Evolutionary conservation across 2,113 vertebrate species (phyloP).

Genomic region (Panthera uncia): DNA sequence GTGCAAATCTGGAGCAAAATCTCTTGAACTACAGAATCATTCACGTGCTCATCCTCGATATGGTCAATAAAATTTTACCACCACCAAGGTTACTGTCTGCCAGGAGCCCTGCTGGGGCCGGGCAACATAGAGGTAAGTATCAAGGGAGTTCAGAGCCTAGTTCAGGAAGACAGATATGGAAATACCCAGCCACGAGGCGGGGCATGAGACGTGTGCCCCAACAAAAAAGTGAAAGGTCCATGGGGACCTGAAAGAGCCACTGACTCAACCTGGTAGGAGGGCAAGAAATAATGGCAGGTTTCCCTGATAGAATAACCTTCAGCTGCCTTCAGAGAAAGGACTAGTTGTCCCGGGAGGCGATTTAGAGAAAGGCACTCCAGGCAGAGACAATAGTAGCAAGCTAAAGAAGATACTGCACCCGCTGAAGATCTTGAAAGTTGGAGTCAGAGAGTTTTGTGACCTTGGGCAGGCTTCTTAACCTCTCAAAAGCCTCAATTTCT

Average conservation of each 20-base stretch:
- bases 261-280: background rate
- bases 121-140: background rate
- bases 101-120: background rate
- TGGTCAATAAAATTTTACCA: background rate
- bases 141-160: background rate
- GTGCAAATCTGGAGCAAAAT: background rate
- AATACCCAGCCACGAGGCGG: background rate
- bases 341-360: background rate
- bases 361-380: background rate
- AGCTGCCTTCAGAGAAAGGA: background rate
- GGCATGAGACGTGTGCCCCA: background rate
- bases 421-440: background rate
- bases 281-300: background rate
- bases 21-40: background rate
- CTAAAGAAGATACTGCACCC: background rate
- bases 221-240: background rate
- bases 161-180: background rate
- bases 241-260: background rate
- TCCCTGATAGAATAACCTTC: background rate
- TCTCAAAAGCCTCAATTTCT: background rate
- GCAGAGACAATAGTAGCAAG: background rate
- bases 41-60: fast-evolving
- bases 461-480: no score
- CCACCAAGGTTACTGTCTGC: background rate
- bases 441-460: background rate